These are phyloP conservation scores for Loriculus beryllinus DNA, from an alignment of 2,797 vertebrate species.

Conservation along the genomic window DNA sequence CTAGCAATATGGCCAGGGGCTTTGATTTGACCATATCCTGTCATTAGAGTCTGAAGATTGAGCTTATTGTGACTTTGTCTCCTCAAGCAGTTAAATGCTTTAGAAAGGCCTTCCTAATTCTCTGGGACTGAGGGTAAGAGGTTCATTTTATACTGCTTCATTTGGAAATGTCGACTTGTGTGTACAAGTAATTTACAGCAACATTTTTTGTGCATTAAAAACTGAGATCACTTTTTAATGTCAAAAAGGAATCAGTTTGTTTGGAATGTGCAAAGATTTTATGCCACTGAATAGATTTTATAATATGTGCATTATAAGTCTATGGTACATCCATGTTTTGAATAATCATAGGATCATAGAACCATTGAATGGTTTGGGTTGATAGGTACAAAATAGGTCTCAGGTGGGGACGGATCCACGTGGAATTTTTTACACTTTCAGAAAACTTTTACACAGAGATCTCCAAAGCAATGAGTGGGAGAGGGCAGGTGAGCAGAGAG, in stretches of 20 bases:
- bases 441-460: neutral
- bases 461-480: neutral
- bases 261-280: conserved; percentile 48
- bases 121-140: neutral
- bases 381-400: neutral
- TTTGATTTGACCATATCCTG: neutral
- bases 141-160: neutral
- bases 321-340: neutral
- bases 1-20: neutral
- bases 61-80: neutral
- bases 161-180: neutral
- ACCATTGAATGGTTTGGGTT: neutral
- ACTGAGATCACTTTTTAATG: neutral
- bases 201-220: neutral
- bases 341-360: neutral
- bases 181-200: neutral
- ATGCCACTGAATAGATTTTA: neutral
- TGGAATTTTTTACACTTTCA: neutral
- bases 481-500: neutral
- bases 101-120: neutral
- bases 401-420: rapidly evolving
- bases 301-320: neutral
- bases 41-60: neutral
- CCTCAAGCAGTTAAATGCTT: neutral
- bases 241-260: conserved; percentile 42